Conservation (phyloP, 2,113 vertebrate species). For the Fregata magnificens region DNA sequence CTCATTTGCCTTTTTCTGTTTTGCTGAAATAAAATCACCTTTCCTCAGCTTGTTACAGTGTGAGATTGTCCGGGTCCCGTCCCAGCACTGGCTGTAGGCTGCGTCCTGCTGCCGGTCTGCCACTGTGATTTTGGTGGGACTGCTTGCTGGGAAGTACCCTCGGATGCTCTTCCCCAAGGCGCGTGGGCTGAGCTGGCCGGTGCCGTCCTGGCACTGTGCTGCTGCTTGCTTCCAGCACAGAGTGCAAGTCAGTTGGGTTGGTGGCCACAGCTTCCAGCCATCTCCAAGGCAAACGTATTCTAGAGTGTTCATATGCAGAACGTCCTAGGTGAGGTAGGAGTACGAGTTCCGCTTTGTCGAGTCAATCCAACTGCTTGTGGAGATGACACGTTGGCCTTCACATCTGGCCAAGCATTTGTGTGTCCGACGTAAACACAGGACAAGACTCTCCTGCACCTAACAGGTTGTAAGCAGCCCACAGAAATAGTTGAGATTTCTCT, state of each 20-base stretch:
- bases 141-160: not conserved
- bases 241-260: fast-evolving
- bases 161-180: too few species aligned
- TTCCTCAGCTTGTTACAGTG: not conserved
- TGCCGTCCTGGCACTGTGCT: fast-evolving
- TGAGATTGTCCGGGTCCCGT: not conserved
- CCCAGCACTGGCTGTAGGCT: not conserved
- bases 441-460: not conserved
- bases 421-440: not conserved
- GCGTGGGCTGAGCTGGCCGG: fast-evolving
- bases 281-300: fast-evolving
- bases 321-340: not conserved
- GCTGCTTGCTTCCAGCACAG: not conserved
- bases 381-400: not conserved
- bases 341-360: fast-evolving
- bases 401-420: not conserved
- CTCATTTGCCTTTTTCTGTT: not conserved
- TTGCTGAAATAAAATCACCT: not conserved
- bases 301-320: not conserved
- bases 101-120: not conserved
- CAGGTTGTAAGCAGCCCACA: not conserved
- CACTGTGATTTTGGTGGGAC: not conserved
- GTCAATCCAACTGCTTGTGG: not conserved
- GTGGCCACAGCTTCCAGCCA: not conserved
- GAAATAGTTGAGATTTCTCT: not conserved